Percentiles rank a stretch among this genome's conserved stretches.
These are phyloP conservation scores for Calameuta idolon DNA, from an alignment of 2,888 invertebrate genomes.

Conservation along the genomic window DNA sequence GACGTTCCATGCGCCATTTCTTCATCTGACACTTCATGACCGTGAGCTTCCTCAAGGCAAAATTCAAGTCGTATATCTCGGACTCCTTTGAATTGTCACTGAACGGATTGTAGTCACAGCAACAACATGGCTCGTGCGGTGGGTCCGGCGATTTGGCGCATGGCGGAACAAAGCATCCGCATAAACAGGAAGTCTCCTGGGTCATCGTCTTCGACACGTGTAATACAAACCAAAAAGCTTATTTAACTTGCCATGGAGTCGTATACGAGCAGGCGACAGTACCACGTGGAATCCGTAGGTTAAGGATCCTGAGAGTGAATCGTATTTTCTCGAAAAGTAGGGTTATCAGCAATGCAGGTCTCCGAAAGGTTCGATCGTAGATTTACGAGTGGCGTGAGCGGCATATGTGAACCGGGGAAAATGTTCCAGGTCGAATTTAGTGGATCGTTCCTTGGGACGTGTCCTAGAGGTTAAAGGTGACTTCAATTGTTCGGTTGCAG, in stretches of 20 bases:
- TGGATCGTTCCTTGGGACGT: neutral
- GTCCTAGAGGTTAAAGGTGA: neutral
- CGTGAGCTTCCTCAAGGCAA: conserved; percentile 53
- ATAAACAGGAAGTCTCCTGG: conserved; percentile 14
- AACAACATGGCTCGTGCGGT: conserved; percentile 51
- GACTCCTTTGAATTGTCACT: conserved; percentile 48
- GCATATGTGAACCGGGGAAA: neutral
- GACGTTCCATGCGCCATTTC: conserved; percentile 57
- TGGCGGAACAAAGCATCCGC: conserved; percentile 35
- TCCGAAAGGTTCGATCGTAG: neutral
- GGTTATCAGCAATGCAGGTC: neutral
- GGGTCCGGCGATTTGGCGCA: conserved; percentile 23
- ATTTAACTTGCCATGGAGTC: neutral
- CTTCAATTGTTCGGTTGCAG: neutral
- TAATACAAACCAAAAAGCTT: neutral
- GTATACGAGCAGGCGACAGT: neutral
- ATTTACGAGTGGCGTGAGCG: neutral
- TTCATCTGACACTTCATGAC: conserved; percentile 62
- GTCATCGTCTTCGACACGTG: neutral
- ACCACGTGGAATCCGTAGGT: neutral
- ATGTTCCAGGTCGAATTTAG: neutral
- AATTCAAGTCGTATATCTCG: conserved; percentile 53
- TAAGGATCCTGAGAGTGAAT: neutral
- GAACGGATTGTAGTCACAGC: conserved; percentile 54
- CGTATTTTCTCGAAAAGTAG: neutral